These are phyloP conservation scores for Drosophila subsilvestris DNA, from an alignment of 2,888 invertebrate species.

Conservation along the genomic window DNA sequence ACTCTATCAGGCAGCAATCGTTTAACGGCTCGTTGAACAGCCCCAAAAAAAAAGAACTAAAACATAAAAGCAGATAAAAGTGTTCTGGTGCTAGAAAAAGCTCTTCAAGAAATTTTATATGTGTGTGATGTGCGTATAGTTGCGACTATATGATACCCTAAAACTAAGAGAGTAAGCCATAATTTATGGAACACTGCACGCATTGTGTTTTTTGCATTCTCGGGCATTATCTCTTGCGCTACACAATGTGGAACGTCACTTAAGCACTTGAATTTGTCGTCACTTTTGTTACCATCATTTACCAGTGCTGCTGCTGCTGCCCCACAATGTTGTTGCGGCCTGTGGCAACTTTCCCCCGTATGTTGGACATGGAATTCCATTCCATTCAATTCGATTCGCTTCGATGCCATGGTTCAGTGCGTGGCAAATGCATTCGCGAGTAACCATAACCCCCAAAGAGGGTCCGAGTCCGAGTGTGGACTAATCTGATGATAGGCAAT, in stretches of 20 bases:
- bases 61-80: constrained; percentile 21
- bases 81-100: constrained; percentile 55
- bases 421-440: constrained; percentile 36
- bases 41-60: constrained; percentile 46
- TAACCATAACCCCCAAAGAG: background rate
- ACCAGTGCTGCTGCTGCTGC: background rate
- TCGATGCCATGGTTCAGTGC: constrained; percentile 35
- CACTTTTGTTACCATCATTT: constrained; percentile 53
- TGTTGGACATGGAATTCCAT: constrained; percentile 27
- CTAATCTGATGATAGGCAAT: constrained; percentile 56
- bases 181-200: background rate
- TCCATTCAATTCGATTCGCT: constrained; percentile 6
- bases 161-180: background rate
- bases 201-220: too few species aligned
- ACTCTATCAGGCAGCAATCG: constrained; percentile 73
- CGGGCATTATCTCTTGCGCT: too few species aligned
- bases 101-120: background rate
- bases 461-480: constrained; percentile 19
- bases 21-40: constrained; percentile 73
- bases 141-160: background rate
- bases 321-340: background rate
- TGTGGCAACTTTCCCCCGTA: constrained; percentile 60
- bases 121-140: background rate
- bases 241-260: constrained; percentile 18
- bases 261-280: constrained; percentile 24